phyloP scores from a whole-genome alignment of 2,888 invertebrate species.

The Cheilosia vernalis region DNA sequence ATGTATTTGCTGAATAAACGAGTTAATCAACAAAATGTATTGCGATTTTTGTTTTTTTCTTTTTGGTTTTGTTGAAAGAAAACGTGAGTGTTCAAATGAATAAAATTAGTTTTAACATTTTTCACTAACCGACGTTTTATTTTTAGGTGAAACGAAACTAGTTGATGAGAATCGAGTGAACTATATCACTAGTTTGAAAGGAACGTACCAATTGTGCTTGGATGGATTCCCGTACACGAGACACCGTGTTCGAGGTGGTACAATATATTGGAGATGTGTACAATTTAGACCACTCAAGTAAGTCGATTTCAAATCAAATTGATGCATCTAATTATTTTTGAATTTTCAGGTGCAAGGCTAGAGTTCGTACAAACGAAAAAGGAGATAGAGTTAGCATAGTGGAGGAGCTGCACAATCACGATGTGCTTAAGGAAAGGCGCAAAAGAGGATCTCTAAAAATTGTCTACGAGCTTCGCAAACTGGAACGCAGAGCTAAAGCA shows the following conservation, averaged over 20 bases:
- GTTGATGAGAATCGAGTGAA: conserved; percentile 78
- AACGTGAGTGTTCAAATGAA: too few species aligned
- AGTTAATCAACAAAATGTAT: background rate
- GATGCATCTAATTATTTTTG: background rate
- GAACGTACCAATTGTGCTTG: conserved; percentile 79
- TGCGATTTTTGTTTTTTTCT: background rate
- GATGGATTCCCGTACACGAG: conserved; percentile 80
- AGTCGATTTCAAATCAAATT: conserved; percentile 37
- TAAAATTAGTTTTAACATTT: too few species aligned
- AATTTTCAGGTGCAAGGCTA: conserved; percentile 78
- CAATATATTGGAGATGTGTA: conserved; percentile 81
- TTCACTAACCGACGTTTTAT: background rate
- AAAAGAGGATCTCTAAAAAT: conserved; percentile 80
- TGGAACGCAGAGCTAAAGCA: conserved; percentile 60
- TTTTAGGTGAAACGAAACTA: conserved; percentile 51
- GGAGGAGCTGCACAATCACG: conserved; percentile 79
- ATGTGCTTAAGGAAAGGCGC: conserved; percentile 78
- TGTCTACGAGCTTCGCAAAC: conserved; percentile 78
- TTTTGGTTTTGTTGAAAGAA: too few species aligned
- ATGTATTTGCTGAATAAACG: background rate
- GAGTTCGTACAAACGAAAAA: conserved; percentile 78
- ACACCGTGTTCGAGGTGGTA: conserved; percentile 79
- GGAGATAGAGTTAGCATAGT: conserved; percentile 79
- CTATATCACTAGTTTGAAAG: conserved; percentile 79
- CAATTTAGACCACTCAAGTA: conserved; percentile 80